Evolutionary conservation across 2,888 invertebrate genomes (phyloP), one percentile per base, ranked within the genome.

Genomic region (Phorcus lineatus): DNA sequence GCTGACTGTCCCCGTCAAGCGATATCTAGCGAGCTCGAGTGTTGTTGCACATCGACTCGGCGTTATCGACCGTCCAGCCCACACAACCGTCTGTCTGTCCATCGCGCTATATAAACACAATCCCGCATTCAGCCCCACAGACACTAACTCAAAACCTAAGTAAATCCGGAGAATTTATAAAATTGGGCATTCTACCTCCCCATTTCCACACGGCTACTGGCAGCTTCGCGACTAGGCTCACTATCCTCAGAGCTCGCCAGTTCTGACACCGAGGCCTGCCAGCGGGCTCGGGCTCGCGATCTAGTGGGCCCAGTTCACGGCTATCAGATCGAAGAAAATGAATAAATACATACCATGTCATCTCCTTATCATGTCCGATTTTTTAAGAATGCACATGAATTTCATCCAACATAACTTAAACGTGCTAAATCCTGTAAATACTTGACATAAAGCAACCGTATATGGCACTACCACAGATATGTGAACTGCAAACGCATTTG

Each of bases 401-500:
- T 53, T 76, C 31, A 55, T 76, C 16, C 31, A 76, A 76, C 76
- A 55, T 54, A 28, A 55, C 76, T 53, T 31, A 40, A 76, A 54
- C 55, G 54, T 54, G 54, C 24, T 67, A 67, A 76, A 80, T 55
- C 54, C 28, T 53, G 19, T 22, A 7, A 77, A 80, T 36, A 66
- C 28, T 80, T 75, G 57, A 76, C 76, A 77, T 75, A 54, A 52
- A 67, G 31, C 31, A 36, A 36, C 70, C 55, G 70, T 77, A 77
- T 77, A 77, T 54, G 77, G 80, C 67, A 80, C 80, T 79, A 67
- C 22, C 62, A 31, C 52, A 67, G 74, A 76, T 76, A 79, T 70
- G 66, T 74, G 80, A 82, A 79, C 79, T 74, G 28, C 79, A 70
- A 74, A 78, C 80, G 75, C 75, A 36, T 70, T 70, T 82, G 82